These are phyloP conservation scores for Acrobasis consociella DNA, from an alignment of 2,888 invertebrate species.

Conservation along the genomic window DNA sequence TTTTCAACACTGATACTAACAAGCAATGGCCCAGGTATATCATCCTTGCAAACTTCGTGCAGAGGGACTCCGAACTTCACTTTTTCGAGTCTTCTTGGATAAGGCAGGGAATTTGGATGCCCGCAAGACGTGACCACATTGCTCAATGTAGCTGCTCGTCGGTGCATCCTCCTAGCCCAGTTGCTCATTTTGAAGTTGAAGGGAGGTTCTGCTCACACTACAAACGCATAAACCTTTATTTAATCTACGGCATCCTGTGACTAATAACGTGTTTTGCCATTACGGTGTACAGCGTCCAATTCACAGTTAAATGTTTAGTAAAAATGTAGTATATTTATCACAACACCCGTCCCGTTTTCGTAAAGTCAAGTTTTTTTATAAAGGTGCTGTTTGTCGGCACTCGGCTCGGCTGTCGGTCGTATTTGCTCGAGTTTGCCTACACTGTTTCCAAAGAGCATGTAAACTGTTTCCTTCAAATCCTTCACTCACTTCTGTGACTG, in stretches of 20 bases:
- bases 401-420: too few relatives aligned
- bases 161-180: slow-evolving; percentile 96
- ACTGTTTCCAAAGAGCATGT: neutral
- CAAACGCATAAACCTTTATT: slow-evolving; percentile 34
- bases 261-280: slow-evolving; percentile 5
- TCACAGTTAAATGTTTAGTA: neutral
- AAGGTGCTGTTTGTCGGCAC: neutral
- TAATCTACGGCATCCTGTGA: slow-evolving; percentile 11
- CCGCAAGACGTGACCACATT: slow-evolving; percentile 96
- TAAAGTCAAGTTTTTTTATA: neutral
- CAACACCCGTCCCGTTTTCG: slow-evolving; percentile 7
- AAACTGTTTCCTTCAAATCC: neutral
- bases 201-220: slow-evolving; percentile 32
- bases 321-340: slow-evolving; percentile 1
- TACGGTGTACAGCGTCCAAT: neutral
- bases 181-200: slow-evolving; percentile 88
- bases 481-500: too few relatives aligned
- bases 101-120: slow-evolving; percentile 90
- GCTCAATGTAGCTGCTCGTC: slow-evolving; percentile 94
- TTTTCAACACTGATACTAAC: slow-evolving; percentile 78
- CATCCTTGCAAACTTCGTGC: slow-evolving; percentile 96
- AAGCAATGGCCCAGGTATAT: slow-evolving; percentile 95
- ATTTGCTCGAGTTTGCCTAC: too few relatives aligned
- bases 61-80: slow-evolving; percentile 97
- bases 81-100: slow-evolving; percentile 93